These are phyloP conservation scores for Pteromalus puparum DNA, from an alignment of 1,140 invertebrate species.

Conservation along the genomic window DNA sequence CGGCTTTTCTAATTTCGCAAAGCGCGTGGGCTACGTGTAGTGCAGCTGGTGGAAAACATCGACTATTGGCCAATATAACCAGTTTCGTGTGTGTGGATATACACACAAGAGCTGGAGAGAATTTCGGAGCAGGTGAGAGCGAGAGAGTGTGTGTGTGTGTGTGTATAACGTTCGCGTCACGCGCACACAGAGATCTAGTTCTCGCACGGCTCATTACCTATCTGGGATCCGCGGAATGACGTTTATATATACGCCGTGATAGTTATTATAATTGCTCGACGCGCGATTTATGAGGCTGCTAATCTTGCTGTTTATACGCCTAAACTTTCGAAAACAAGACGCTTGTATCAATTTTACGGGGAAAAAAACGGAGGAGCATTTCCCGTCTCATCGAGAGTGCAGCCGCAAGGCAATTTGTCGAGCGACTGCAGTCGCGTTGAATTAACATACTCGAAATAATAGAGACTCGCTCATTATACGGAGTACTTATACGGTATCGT, in stretches of 20 bases:
- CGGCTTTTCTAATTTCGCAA: constrained; percentile 42
- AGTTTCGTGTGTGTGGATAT: background rate
- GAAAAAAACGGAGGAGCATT: background rate
- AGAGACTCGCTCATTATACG: constrained; percentile 3
- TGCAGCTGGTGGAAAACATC: background rate
- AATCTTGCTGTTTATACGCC: constrained; percentile 59
- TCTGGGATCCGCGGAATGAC: constrained; percentile 66
- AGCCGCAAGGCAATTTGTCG: constrained; percentile 40
- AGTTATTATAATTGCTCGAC: constrained; percentile 71
- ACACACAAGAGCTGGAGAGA: background rate
- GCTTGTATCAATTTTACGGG: background rate
- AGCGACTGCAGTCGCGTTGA: background rate
- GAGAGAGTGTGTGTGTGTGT: background rate
- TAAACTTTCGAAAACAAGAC: background rate
- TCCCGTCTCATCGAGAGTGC: background rate
- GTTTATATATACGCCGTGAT: constrained; percentile 66
- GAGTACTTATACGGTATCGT: constrained; percentile 2
- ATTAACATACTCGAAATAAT: constrained; percentile 47
- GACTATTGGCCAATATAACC: background rate
- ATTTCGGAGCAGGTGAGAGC: constrained; percentile 5
- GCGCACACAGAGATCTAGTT: constrained; percentile 22
- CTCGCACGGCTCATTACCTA: constrained; percentile 66
- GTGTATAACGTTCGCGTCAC: background rate
- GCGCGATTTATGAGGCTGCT: constrained; percentile 68
- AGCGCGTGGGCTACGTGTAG: constrained; percentile 9